A percentile compares a stretch with the other conserved stretches of the same genome.
Evolutionary conservation across 1,140 invertebrate genomes (phyloP).

Genomic region (Globodera rostochiensis): DNA sequence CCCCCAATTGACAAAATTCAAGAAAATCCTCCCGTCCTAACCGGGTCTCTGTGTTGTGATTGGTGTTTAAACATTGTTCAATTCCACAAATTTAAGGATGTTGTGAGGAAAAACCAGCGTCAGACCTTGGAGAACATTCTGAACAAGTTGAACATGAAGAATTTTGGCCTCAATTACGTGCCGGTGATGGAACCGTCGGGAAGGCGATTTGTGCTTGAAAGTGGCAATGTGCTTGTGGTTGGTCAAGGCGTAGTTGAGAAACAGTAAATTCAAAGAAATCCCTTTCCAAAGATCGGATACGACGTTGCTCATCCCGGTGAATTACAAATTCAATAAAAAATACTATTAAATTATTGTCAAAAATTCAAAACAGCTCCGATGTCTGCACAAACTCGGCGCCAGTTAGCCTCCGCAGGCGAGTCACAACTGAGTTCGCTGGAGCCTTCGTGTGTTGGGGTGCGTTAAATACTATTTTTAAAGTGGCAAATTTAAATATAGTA

Average conservation of each 20-base stretch:
- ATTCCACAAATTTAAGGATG: conserved; percentile 1
- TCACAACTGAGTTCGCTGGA: conserved; percentile 19
- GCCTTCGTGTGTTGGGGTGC: conserved; percentile 35
- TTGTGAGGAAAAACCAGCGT: conserved; percentile 18
- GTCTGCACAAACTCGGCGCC: not conserved
- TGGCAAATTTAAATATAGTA: not conserved
- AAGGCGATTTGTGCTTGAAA: conserved; percentile 7
- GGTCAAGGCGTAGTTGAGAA: not conserved
- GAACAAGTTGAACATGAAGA: conserved; percentile 27
- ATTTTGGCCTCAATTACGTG: conserved; percentile 23
- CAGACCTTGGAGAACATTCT: conserved; percentile 27
- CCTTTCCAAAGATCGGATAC: not conserved
- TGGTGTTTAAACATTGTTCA: no score
- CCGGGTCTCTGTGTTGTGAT: no score
- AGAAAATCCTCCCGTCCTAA: no score
- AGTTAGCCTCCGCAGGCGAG: conserved; percentile 12
- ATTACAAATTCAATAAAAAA: not conserved
- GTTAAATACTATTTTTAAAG: conserved; percentile 10
- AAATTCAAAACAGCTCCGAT: not conserved
- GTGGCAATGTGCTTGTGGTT: conserved; percentile 21
- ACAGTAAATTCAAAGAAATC: no score
- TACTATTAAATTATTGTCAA: not conserved
- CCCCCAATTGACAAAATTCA: not conserved
- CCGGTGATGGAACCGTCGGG: conserved; percentile 6
- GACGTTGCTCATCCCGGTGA: conserved; percentile 1